Evolutionary conservation across 2,113 vertebrate species (phyloP).

Genomic region (Petrocephalus zakoni): DNA sequence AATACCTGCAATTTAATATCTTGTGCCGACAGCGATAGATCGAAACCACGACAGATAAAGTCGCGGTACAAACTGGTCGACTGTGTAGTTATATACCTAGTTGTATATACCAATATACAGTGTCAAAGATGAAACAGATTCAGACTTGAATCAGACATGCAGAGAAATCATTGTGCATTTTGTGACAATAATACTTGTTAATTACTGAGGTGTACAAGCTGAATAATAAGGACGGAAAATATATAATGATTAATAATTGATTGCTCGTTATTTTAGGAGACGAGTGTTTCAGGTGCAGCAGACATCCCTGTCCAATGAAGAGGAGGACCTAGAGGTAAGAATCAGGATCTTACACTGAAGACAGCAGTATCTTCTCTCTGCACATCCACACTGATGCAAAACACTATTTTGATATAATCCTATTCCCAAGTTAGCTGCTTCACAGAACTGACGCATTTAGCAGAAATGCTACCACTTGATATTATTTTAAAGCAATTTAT

Average conservation of each 20-base stretch:
- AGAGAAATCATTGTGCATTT: not conserved
- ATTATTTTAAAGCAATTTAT: no score
- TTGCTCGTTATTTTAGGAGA: slow-evolving; percentile 15
- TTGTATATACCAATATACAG: not conserved
- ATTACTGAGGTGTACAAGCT: not conserved
- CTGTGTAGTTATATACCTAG: not conserved
- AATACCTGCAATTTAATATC: not conserved
- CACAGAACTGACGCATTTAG: no score
- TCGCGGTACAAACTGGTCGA: not conserved
- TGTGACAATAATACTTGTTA: not conserved
- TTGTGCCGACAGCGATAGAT: not conserved
- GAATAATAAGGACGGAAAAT: not conserved
- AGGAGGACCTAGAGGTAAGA: slow-evolving; percentile 23
- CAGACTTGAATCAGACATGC: not conserved
- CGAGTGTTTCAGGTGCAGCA: slow-evolving; percentile 27
- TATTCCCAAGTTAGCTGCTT: no score
- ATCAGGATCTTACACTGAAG: not conserved
- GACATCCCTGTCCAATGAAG: not conserved
- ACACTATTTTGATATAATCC: not conserved
- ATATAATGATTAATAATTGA: not conserved
- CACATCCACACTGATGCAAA: not conserved
- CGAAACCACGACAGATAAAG: not conserved
- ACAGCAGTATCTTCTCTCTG: not conserved
- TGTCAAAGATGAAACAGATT: not conserved
- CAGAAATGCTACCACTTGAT: no score